Percentiles rank a stretch among this genome's conserved stretches.
phyloP scores from a whole-genome alignment of 1,140 invertebrate species.

The Dendrolimus kikuchii region DNA sequence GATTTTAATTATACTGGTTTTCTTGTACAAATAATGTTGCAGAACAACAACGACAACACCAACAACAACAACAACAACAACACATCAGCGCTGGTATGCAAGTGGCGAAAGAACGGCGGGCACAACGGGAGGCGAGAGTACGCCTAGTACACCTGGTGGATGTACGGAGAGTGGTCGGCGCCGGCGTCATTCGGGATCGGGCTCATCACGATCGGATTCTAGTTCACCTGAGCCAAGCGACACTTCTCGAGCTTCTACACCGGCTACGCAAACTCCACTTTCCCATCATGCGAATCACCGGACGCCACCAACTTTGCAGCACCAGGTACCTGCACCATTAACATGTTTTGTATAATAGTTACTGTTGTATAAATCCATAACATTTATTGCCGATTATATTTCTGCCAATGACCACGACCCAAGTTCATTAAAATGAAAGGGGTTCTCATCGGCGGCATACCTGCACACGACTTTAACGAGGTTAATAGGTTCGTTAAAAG shows the following conservation, averaged over 20 bases:
- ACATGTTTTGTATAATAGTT: too few relatives aligned
- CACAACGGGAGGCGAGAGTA: conserved; percentile 46
- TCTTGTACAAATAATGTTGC: too few relatives aligned
- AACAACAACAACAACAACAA: conserved; percentile 32
- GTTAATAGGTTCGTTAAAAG: too few relatives aligned
- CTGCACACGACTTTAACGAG: too few relatives aligned
- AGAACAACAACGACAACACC: conserved; percentile 7
- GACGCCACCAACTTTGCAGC: conserved; percentile 37
- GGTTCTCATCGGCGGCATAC: too few relatives aligned
- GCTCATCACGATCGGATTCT: conserved; percentile 53
- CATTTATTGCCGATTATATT: too few relatives aligned
- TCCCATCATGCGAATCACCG: conserved; percentile 36
- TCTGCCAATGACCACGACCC: too few relatives aligned
- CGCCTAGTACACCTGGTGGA: conserved; percentile 56
- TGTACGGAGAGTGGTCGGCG: conserved; percentile 40
- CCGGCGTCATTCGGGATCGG: conserved; percentile 47
- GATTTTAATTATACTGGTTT: too few relatives aligned
- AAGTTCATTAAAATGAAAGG: too few relatives aligned
- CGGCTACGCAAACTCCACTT: conserved; percentile 38
- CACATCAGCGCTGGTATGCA: conserved; percentile 56
- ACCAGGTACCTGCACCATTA: conserved; percentile 28
- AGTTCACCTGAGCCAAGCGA: conserved; percentile 56
- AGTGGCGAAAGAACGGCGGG: conserved; percentile 28
- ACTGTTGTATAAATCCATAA: too few relatives aligned
- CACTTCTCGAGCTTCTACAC: conserved; percentile 56